These are phyloP conservation scores for Neotragus pygmaeus DNA, from an alignment of 2,113 vertebrate species.

Conservation along the genomic window DNA sequence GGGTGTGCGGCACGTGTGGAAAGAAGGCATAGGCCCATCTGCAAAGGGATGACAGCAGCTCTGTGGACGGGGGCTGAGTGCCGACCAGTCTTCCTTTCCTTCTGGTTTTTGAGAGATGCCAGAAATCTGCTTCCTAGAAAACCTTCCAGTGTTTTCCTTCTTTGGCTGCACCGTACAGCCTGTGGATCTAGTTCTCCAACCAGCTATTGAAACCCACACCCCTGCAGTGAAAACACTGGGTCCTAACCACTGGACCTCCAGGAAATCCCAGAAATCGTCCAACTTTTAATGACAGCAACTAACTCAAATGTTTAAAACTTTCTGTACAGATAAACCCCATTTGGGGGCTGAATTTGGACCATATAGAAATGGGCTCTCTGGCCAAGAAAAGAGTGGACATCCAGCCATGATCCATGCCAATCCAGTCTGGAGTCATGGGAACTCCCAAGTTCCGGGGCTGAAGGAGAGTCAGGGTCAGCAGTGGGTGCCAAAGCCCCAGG, in stretches of 20 bases:
- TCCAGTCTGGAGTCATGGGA: neutral
- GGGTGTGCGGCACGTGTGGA: rapidly evolving
- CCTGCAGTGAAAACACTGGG: neutral
- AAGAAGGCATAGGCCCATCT: neutral
- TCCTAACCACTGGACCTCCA: neutral
- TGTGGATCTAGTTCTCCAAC: neutral
- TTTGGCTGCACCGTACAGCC: neutral
- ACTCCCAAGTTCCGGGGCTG: neutral
- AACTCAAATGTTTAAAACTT: neutral
- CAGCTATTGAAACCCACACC: neutral
- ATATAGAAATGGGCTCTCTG: neutral
- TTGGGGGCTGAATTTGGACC: neutral
- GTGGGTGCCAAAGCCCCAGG: neutral
- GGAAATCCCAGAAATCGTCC: neutral
- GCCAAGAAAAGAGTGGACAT: neutral
- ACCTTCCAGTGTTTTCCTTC: neutral
- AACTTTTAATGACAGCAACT: neutral
- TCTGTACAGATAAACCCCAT: neutral
- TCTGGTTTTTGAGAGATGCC: neutral
- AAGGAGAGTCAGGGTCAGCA: neutral
- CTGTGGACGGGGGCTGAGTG: neutral
- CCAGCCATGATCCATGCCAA: neutral
- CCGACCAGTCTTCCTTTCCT: neutral
- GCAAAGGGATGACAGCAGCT: neutral
- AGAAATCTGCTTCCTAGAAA: neutral